Evolutionary conservation across 2,113 vertebrate genomes (phyloP), one percentile per base, ranked within the genome.

Genomic region (Lates calcarifer): DNA sequence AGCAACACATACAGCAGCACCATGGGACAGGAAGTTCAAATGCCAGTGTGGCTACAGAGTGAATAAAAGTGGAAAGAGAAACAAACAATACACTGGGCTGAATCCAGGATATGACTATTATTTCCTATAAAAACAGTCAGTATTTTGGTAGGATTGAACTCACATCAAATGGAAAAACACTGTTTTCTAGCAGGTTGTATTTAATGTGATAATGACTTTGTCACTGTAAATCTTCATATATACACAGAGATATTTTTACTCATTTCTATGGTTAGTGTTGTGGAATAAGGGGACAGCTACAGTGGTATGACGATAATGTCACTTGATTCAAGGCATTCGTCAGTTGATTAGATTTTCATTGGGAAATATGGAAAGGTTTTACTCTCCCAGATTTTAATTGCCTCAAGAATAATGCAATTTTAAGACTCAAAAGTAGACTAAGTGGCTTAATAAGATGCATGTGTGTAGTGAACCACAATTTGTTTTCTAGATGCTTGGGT

Each of bases 111-210:
- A 60, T 75, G 76, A 82, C 82, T 61, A 79, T 85, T 83, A 89
- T 80, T 90, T 90, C 87, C 84, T 83, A 82, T 47, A 79, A 83
- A 86, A 90, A 89, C 88, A 90, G 35, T 28, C 0, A 64, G 70
- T 74, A 71, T 77, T 83, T 55, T 66, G 31, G 70, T 31, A 33
- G 47, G 58, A 67, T 43, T 79, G n/a, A 79, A 67, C 62, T 65
- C 22, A 58, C 53, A 28, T 56, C 15, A 74, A 89, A 15, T 67
- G 84, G 70, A 71, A 83, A 86, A 78, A 57, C 5, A 79, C 39
- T 6, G 24, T 31, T 85, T 68, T 62, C n/a, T 28, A 53, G 33
- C 41, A 63, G 71, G 37, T 64, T 75, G 41, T 57, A 41, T 60
- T 66, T 41, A 67, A 57, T 66, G 11, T 58, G 66, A 68, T 41